Evolutionary conservation across 2,797 vertebrate species (phyloP).

Genomic region (Nasua narica): DNA sequence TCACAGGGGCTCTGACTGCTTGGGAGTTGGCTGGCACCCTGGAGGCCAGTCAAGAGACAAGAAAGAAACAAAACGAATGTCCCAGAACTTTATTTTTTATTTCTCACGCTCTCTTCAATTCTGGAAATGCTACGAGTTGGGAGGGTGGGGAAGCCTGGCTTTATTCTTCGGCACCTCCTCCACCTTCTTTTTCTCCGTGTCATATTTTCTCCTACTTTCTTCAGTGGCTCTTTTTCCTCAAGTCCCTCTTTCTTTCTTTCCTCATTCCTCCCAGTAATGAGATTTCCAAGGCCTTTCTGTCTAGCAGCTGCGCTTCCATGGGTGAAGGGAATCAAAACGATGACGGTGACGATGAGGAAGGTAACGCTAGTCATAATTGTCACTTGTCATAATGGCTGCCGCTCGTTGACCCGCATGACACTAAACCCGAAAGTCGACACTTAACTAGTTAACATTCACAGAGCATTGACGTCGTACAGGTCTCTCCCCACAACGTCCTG

Average conservation of each 20-base stretch:
- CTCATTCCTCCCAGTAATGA: neutral
- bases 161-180: neutral
- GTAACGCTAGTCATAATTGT: fast-evolving
- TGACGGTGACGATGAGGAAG: fast-evolving
- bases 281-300: neutral
- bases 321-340: neutral
- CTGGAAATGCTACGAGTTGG: too few species aligned
- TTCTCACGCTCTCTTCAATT: neutral
- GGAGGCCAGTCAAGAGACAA: neutral
- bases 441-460: fast-evolving
- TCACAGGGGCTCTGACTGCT: neutral
- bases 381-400: fast-evolving
- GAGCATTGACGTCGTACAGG: fast-evolving
- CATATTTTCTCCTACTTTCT: neutral
- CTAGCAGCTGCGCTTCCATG: neutral
- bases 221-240: neutral
- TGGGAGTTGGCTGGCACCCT: neutral
- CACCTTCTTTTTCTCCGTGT: neutral
- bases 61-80: neutral
- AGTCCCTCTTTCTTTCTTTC: neutral
- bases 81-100: neutral
- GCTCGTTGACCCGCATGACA: fast-evolving
- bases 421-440: neutral
- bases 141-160: neutral
- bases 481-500: fast-evolving